Evolutionary conservation across 2,797 vertebrate species (phyloP).

Genomic region (Neomorphus geoffroyi): DNA sequence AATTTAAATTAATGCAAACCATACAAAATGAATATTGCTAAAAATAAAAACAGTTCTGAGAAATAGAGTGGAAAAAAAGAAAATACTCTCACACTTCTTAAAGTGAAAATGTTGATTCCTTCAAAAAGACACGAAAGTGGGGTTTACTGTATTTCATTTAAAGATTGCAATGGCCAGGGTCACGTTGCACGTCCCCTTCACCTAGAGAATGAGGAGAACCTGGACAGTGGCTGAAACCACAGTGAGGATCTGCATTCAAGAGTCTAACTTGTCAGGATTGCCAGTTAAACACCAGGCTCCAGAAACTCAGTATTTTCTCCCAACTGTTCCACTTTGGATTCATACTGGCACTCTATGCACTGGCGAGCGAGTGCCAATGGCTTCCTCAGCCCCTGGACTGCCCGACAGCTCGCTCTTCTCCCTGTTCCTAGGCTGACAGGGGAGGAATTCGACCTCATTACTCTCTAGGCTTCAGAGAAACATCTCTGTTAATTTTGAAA

Average conservation of each 20-base stretch:
- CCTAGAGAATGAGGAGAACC: not conserved
- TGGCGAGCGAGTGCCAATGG: rapidly evolving
- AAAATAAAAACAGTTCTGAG: not conserved
- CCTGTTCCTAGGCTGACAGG: not conserved
- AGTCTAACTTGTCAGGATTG: not conserved
- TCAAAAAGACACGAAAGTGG: not conserved
- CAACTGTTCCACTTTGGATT: rapidly evolving
- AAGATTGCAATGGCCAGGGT: not conserved
- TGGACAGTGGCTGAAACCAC: not conserved
- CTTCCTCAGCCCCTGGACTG: not conserved
- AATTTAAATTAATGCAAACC: not conserved
- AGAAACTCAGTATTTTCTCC: not conserved
- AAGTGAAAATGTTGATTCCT: not conserved
- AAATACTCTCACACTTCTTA: not conserved
- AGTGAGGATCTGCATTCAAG: not conserved
- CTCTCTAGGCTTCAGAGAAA: not conserved
- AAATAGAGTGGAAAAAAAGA: not conserved
- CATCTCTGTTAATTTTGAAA: not conserved
- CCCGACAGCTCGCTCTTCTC: not conserved
- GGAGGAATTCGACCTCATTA: rapidly evolving
- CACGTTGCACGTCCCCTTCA: not conserved
- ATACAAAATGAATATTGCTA: not conserved
- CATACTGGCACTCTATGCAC: rapidly evolving
- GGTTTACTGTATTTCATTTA: not conserved
- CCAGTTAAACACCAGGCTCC: not conserved